A percentile compares a stretch with the other conserved stretches of the same genome.
Conservation (phyloP, 1,140 invertebrate species). For the Gonatopus flavifemur region DNA sequence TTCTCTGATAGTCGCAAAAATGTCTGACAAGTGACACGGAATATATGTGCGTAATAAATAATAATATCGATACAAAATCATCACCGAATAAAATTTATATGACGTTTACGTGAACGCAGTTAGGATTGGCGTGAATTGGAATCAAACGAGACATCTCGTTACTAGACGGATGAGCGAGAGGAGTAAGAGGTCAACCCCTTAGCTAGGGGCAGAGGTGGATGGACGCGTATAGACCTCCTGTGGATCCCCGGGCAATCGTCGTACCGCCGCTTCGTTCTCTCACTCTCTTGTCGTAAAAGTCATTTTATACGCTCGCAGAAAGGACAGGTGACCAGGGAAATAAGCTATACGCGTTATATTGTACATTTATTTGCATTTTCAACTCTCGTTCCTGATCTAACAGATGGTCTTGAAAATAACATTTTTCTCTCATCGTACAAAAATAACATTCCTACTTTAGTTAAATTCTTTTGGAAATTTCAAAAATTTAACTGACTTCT, state of each 20-base stretch:
- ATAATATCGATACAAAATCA: conserved; percentile 32
- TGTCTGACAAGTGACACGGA: no score
- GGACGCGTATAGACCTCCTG: conserved; percentile 48
- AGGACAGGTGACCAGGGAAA: conserved; percentile 48
- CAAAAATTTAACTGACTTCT: no score
- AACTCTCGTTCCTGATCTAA: no score
- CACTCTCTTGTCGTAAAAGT: conserved; percentile 49
- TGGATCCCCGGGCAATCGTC: conserved; percentile 32
- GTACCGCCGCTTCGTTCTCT: conserved; percentile 27
- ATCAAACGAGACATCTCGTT: conserved; percentile 52
- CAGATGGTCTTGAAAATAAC: no score
- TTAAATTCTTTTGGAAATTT: no score
- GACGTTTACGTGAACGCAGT: conserved; percentile 52
- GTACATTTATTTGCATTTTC: no score
- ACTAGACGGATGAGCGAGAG: no score
- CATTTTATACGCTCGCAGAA: conserved; percentile 45
- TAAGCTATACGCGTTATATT: neutral
- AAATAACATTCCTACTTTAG: no score
- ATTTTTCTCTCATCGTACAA: no score
- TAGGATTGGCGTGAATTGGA: conserved; percentile 48
- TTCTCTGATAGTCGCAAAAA: no score
- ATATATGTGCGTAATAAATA: no score
- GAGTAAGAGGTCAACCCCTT: conserved; percentile 37
- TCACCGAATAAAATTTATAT: conserved; percentile 54
- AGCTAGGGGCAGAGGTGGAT: neutral